phyloP scores from a whole-genome alignment of 2,888 invertebrate genomes.

The Limnephilus rhombicus region DNA sequence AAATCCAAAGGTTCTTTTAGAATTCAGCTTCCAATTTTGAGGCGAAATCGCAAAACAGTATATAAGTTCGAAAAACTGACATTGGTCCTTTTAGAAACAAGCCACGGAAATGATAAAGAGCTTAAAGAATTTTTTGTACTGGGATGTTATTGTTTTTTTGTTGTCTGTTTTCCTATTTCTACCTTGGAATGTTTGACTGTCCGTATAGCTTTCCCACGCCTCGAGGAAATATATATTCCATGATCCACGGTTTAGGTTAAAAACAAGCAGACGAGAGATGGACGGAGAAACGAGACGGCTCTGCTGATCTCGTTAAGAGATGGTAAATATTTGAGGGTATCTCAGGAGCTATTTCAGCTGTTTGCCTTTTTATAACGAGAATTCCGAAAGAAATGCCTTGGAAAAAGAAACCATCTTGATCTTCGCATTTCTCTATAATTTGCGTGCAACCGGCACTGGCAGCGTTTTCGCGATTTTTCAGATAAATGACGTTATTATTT shows the following conservation, averaged over 20 bases:
- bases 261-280: slow-evolving; percentile 44
- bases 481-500: background rate
- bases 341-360: slow-evolving; percentile 53
- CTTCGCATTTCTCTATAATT: background rate
- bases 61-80: no score
- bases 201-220: slow-evolving; percentile 45
- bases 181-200: background rate
- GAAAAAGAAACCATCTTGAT: background rate
- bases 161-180: background rate
- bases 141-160: background rate
- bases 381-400: background rate
- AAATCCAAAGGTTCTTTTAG: no score
- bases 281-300: background rate
- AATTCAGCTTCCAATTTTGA: no score
- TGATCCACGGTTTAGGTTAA: slow-evolving; percentile 31
- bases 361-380: slow-evolving; percentile 41
- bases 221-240: slow-evolving; percentile 12
- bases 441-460: background rate
- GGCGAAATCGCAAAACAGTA: no score
- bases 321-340: slow-evolving; percentile 60
- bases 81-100: no score
- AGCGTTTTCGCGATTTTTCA: background rate
- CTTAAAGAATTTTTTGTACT: background rate
- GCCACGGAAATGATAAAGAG: background rate
- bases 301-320: slow-evolving; percentile 51